Base-by-base conservation (phyloP, 2,888 invertebrate genomes). In the Vesta saturnalis region DNA sequence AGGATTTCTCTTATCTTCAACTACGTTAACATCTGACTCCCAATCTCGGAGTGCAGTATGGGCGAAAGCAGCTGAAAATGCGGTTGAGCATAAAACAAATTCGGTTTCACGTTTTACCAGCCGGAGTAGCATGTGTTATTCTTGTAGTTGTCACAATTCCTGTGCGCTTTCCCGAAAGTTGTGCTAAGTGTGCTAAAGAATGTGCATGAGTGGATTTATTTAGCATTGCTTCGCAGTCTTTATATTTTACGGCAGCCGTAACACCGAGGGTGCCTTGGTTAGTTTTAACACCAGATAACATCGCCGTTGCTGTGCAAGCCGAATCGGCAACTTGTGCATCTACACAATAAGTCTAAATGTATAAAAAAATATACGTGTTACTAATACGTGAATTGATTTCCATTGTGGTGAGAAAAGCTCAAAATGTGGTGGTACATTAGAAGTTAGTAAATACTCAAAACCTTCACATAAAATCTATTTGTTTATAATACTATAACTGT, bases 241-340 rank as follows among this genome's bases (percentile, higher is more conserved):
- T 86, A 0, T 88, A 84, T 23, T 82, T 82, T 0, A 92, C 92
- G 0, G 87, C 86, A 0, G 88, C 92, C 19, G 90, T 90, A 0
- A 94, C 88, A 0, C 95, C 94, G 16, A 94, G 86, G 0, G 93
- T 93, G 1, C 90, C 91, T 73, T 88, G 87, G 80, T 93, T 94
- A 3, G 89, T 91, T 83, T 95, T 95, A 0, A 93, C 90, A 0
- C 95, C 95, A 15, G 89, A 86, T 43, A 94, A 83, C 78, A 92
- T 93, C 0, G 94, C 94, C 0, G 94, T 95, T 0, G 93, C 92
- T 1, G 93, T 91, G 77, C 92, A 93, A 0, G 95, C 94, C 0
- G 94, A 94, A 79, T 95, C 95, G 0, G 94, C 89, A 0, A 93
- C 93, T 80, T 93, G 91, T 56, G 86, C 85, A 77, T 93, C 90